Conservation (phyloP, 2,797 vertebrate species). For the Nyctalus aviator region DNA sequence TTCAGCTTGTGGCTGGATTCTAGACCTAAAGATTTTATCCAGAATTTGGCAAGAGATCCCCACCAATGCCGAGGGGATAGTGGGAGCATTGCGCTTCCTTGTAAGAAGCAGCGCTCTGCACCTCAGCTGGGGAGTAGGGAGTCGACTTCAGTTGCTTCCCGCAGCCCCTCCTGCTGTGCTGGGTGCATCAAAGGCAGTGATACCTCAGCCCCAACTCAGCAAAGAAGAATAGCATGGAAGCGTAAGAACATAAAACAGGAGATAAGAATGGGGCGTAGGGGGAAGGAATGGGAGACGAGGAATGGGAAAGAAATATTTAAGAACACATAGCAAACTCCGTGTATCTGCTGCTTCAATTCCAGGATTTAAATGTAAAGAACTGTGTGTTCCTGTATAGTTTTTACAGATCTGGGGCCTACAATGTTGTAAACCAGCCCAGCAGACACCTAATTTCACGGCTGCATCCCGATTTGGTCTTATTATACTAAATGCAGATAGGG, state of each 20-base stretch:
- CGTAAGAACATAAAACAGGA: neutral
- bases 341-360: neutral
- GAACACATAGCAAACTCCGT: neutral
- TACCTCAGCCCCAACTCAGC: neutral
- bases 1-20: neutral
- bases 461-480: neutral
- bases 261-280: accelerated
- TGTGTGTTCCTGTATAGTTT: neutral
- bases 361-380: neutral
- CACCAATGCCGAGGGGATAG: neutral
- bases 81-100: neutral
- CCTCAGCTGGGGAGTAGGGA: accelerated
- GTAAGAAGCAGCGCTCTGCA: neutral
- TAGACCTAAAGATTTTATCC: neutral
- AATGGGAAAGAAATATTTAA: neutral
- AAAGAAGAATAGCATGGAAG: neutral
- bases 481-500: neutral
- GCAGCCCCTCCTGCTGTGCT: neutral
- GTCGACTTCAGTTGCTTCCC: neutral
- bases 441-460: neutral
- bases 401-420: neutral
- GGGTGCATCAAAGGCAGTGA: neutral
- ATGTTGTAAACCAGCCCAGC: accelerated
- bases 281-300: neutral
- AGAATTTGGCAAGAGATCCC: neutral